Base-by-base conservation (phyloP, 2,113 vertebrate species). In the Chloropsis hardwickii region DNA sequence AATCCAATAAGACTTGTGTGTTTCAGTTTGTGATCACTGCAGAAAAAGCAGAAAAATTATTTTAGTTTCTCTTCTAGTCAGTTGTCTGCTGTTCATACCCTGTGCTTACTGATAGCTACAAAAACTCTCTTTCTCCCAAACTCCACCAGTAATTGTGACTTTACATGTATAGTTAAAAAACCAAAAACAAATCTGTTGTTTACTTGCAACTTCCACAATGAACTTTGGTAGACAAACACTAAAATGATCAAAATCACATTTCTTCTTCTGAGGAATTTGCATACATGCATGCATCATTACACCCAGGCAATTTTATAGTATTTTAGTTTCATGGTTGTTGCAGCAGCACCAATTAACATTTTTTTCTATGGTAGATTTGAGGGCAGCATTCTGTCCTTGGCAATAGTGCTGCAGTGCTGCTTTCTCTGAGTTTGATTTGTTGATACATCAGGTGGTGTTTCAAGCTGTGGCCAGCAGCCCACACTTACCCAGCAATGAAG, bases 341-440 rank as follows among this genome's bases (percentile, higher is more conserved):
- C 80, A 92, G 37, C 67, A 90, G n/a, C 22, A 57, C 17, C 9
- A 86, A 31, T 61, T 33, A 67, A 29, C 13, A 6, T 89, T 88
- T 86, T 6, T 73, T 92, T 83, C 77, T 81, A 20, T 78, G 18
- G 14, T 66, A 23, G 24, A 39, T 51, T 61, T 37, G 28, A 65
- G 58, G 45, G 37, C 54, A 90, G 37, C 42, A 22, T 57, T 83
- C n/a, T 83, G 0, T 77, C 45, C 20, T 53, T 73, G 79, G 22
- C 48, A 22, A 12, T 44, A 57, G 51, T n/a, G n/a, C n/a, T n/a
- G 40, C 57, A 88, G 10, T 40, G 50, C 67, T 88, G n/a, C 39
- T 77, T 92, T 94, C 18, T 86, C 64, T 18, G 10, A 53, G 29
- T 73, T 81, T 77, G 37, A 53, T 62, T 78, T 79, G 28, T 94